Base-by-base conservation (phyloP, 2,888 invertebrate species). In the Odontothrips loti region DNA sequence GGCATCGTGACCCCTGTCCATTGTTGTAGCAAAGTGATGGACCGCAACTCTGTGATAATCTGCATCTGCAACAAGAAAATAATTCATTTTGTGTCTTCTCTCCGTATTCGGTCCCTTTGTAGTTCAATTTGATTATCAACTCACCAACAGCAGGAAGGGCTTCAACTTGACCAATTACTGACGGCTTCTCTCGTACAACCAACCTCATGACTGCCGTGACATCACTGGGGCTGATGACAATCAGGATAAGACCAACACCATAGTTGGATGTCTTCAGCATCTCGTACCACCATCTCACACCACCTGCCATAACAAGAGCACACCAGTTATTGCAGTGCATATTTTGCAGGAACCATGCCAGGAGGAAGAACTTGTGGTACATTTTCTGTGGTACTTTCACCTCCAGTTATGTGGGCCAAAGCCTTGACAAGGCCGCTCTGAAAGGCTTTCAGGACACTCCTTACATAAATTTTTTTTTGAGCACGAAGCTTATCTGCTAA, bases 221-320 rank as follows among this genome's bases (percentile, higher is more conserved):
- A 51, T 92, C 86, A n/a, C 89, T 86, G 6, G 91, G 89, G 20
- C 91, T 90, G 12, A n/a, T n/a, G n/a, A 94, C 93, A 68, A 99
- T 90, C 79, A 96, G 87, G 34, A 96, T 90, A 88, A 95, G 93
- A 0, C 99, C 99, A 78, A 99, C 90, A 0, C 99, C 99, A 88
- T 98, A 98, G 89, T 99, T 99, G 87, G 98, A 97, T 0, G 97
- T 96, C 80, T 93, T 90, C 20, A 96, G 89, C 93, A 99, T 92
- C 86, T 97, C 96, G 82, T 89, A 87, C 85, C n/a, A n/a, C 94
- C 92, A 3, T 90, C n/a, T 91, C 0, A 98, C 91, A 80, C 91
- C 90, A 23, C 96, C 96, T 0, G n/a, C n/a, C n/a, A 48, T 8
- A 80, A 58, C 34, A 82, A 80, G 47, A 23, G 79, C 81, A 83